Conservation (phyloP, 2,113 vertebrate genomes). For the Vanacampus margaritifer region DNA sequence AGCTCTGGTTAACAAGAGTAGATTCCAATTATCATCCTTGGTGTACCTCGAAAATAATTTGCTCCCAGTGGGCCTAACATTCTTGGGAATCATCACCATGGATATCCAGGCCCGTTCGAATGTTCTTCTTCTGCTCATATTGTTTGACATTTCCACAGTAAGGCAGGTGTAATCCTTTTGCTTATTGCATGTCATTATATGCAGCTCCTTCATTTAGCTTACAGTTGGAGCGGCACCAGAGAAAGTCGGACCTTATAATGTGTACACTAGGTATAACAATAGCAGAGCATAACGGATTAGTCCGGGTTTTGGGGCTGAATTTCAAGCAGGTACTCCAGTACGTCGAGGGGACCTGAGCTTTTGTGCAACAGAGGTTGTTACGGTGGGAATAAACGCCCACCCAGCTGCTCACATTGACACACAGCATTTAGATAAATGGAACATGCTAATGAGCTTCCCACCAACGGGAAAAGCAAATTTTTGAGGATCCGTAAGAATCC, state of each 20-base stretch:
- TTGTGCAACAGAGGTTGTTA: conserved; percentile 59
- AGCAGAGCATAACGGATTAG: conserved; percentile 67
- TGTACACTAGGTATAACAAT: conserved; percentile 51
- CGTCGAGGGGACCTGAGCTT: conserved; percentile 50
- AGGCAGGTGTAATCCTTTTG: conserved; percentile 52
- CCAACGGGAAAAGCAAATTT: conserved; percentile 46
- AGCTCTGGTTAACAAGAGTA: conserved; percentile 58
- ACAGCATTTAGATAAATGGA: conserved; percentile 66
- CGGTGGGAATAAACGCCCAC: conserved; percentile 59
- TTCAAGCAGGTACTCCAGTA: conserved; percentile 48
- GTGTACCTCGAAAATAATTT: conserved; percentile 67
- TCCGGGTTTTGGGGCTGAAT: conserved; percentile 50
- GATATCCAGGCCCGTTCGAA: conserved; percentile 51
- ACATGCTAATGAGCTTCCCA: conserved; percentile 59
- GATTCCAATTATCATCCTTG: conserved; percentile 58
- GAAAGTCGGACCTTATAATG: conserved; percentile 56
- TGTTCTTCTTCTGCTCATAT: conserved; percentile 33
- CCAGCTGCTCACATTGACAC: conserved; percentile 51
- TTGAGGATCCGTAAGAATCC: conserved; percentile 17
- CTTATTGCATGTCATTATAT: conserved; percentile 65
- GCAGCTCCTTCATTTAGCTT: conserved; percentile 58
- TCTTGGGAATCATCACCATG: conserved; percentile 47
- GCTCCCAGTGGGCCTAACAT: conserved; percentile 55
- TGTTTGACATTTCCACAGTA: conserved; percentile 59
- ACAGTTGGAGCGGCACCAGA: conserved; percentile 33